These are phyloP conservation scores for Oryzias celebensis DNA, from an alignment of 2,113 vertebrate species.

Conservation along the genomic window DNA sequence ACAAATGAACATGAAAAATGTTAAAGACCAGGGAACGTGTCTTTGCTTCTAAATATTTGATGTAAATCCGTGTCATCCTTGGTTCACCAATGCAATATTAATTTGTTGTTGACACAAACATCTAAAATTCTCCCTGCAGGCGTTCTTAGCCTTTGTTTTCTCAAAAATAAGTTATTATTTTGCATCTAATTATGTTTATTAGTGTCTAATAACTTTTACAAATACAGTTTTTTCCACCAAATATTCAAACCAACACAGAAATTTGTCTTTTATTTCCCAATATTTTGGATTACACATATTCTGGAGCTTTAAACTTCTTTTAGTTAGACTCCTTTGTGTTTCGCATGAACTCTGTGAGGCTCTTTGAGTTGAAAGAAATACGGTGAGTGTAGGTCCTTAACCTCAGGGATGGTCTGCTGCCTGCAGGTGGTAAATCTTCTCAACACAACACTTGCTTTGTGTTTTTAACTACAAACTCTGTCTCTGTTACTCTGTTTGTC, in stretches of 20 bases:
- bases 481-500: constrained; percentile 55
- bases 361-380: constrained; percentile 59
- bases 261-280: neutral
- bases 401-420: constrained; percentile 58
- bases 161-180: too few species aligned
- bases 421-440: constrained; percentile 69
- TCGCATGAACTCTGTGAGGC: constrained; percentile 24
- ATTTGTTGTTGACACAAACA: too few species aligned
- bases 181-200: too few species aligned
- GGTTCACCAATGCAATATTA: too few species aligned
- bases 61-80: too few species aligned
- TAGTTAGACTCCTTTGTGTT: constrained; percentile 36
- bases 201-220: too few species aligned
- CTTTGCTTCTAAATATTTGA: too few species aligned
- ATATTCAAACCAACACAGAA: neutral
- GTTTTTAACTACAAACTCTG: constrained; percentile 48
- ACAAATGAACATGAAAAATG: too few species aligned
- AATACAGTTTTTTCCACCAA: neutral
- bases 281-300: neutral
- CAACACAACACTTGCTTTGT: constrained; percentile 64
- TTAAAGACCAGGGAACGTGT: too few species aligned
- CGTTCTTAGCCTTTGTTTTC: too few species aligned
- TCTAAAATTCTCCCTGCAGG: too few species aligned
- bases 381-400: constrained; percentile 59
- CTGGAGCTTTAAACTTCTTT: neutral